Percentiles rank a stretch among this genome's conserved stretches.
Evolutionary conservation across 2,888 invertebrate species (phyloP).

Genomic region (Eristalinus aeneus): DNA sequence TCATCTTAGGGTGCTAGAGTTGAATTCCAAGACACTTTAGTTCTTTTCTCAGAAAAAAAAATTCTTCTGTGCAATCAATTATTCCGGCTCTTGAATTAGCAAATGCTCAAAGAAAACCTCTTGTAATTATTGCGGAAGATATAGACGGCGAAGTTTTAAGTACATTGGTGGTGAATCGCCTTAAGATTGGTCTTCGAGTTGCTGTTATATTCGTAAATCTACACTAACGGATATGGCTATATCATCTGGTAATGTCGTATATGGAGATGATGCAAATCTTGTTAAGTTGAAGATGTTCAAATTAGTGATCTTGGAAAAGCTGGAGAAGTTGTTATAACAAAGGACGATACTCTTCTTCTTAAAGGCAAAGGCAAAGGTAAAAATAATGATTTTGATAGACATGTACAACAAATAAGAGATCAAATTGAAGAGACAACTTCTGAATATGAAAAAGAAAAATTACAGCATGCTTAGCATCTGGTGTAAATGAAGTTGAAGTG

Average conservation of each 20-base stretch:
- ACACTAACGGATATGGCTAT: slow-evolving; percentile 96
- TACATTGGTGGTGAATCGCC: slow-evolving; percentile 94
- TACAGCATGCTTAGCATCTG: slow-evolving; percentile 96
- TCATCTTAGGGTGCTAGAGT: slow-evolving; percentile 98
- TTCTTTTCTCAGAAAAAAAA: slow-evolving; percentile 98
- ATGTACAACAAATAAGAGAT: slow-evolving; percentile 92
- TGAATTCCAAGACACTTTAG: slow-evolving; percentile 97
- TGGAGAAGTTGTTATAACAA: slow-evolving; percentile 95
- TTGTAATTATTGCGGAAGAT: slow-evolving; percentile 97
- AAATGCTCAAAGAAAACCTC: slow-evolving; percentile 95
- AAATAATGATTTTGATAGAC: slow-evolving; percentile 89
- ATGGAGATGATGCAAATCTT: slow-evolving; percentile 95
- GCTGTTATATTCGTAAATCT: slow-evolving; percentile 96
- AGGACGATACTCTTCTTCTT: slow-evolving; percentile 91
- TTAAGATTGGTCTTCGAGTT: slow-evolving; percentile 96
- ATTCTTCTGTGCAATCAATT: slow-evolving; percentile 98
- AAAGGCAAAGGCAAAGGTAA: slow-evolving; percentile 93
- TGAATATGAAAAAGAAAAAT: slow-evolving; percentile 97
- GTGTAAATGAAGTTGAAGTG: slow-evolving; percentile 94
- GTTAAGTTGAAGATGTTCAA: slow-evolving; percentile 93
- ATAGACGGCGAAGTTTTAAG: slow-evolving; percentile 97
- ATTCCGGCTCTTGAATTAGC: slow-evolving; percentile 98
- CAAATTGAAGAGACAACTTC: slow-evolving; percentile 94
- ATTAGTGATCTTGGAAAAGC: slow-evolving; percentile 90
- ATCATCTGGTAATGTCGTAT: slow-evolving; percentile 94